Evolutionary conservation across 2,113 vertebrate species (phyloP).

Genomic region (Electrona antarctica): DNA sequence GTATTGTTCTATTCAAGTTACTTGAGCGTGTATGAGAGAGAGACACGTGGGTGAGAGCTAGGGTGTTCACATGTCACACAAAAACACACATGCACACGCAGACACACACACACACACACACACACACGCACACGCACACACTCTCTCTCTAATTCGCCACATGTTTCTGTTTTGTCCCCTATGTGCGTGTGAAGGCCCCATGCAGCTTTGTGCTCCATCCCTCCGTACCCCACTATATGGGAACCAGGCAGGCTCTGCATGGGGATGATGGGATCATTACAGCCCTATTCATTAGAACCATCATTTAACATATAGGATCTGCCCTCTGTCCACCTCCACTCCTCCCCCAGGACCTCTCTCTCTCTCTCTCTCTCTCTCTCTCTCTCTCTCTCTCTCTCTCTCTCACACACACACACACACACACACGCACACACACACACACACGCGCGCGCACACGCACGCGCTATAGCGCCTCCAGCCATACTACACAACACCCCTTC

Average conservation of each 20-base stretch:
- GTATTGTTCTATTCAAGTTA: no score
- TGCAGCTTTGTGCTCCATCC: constrained; percentile 38
- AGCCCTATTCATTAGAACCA: constrained; percentile 82
- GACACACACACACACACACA: no score
- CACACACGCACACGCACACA: no score
- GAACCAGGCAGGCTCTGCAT: constrained; percentile 67
- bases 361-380: constrained; percentile 28
- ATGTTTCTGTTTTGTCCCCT: constrained; percentile 84
- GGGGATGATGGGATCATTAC: constrained; percentile 68
- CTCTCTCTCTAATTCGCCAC: constrained; percentile 53
- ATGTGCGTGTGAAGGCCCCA: constrained; percentile 39
- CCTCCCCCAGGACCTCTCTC: constrained; percentile 37
- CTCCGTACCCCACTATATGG: constrained; percentile 39
- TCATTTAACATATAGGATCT: constrained; percentile 80
- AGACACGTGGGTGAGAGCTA: background rate
- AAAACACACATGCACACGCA: no score
- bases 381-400: constrained; percentile 10
- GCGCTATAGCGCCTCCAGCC: background rate
- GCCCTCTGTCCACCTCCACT: constrained; percentile 65
- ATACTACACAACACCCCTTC: background rate
- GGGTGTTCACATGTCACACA: background rate
- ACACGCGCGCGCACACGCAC: background rate
- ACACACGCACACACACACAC: constrained; percentile 4
- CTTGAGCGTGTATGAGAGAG: background rate
- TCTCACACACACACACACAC: constrained; percentile 3